Evolutionary conservation across 2,888 invertebrate species (phyloP).

Genomic region (Therioaphis trifolii): DNA sequence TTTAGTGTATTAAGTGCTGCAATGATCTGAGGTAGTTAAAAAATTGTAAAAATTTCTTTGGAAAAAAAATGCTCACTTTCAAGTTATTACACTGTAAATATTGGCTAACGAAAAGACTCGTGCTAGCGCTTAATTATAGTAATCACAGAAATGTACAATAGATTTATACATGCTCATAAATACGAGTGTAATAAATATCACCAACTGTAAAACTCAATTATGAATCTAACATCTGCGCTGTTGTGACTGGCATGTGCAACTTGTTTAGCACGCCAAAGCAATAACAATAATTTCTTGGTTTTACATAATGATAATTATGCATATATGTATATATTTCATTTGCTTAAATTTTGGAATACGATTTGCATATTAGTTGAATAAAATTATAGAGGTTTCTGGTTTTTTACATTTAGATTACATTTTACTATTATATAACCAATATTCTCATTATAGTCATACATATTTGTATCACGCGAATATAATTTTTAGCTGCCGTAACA

Average conservation of each 20-base stretch:
- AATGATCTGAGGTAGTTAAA: too few species aligned
- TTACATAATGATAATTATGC: conserved; percentile 4
- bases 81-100: not conserved
- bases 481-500: not conserved
- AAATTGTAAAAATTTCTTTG: too few species aligned
- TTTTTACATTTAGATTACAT: not conserved
- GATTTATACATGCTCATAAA: not conserved
- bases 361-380: conserved; percentile 17
- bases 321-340: conserved; percentile 15
- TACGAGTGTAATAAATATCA: not conserved
- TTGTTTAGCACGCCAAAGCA: conserved; percentile 2
- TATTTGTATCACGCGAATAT: conserved; percentile 11
- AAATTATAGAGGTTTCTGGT: conserved; percentile 22
- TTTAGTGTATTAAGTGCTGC: too few species aligned
- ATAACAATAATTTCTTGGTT: not conserved
- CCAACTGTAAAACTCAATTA: conserved; percentile 1
- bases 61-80: too few species aligned
- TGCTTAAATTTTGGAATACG: not conserved
- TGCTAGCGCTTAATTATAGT: not conserved
- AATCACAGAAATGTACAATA: not conserved
- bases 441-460: conserved; percentile 13
- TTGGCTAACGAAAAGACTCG: not conserved
- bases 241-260: not conserved
- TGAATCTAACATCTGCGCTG: not conserved
- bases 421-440: not conserved